phyloP scores from a whole-genome alignment of 1,140 invertebrate species.

The Danaus melanippus region DNA sequence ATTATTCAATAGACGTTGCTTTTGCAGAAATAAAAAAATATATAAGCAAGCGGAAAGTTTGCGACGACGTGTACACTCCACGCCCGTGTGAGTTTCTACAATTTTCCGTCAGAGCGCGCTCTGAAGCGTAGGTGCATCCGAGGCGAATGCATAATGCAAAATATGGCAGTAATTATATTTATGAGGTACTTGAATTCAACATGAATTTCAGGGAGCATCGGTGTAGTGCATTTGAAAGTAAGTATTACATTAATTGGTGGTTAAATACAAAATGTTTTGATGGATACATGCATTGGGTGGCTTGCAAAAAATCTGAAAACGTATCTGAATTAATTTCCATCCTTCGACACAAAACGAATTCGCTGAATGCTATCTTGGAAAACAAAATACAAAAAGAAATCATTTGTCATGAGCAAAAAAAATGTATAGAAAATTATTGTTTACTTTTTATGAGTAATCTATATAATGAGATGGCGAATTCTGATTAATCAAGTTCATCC shows the following conservation, averaged over 20 bases:
- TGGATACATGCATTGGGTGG: too few species aligned
- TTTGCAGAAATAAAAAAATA: conserved; percentile 25
- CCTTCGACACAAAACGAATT: too few species aligned
- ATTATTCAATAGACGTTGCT: conserved; percentile 34
- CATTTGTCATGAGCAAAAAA: too few species aligned
- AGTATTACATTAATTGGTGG: too few species aligned
- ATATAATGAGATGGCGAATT: conserved; percentile 11
- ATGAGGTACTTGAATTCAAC: conserved; percentile 19
- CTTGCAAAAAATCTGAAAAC: too few species aligned
- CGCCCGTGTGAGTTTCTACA: conserved; percentile 27
- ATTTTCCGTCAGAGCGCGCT: conserved; percentile 26
- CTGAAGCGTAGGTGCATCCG: conserved; percentile 22
- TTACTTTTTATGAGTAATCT: conserved; percentile 6
- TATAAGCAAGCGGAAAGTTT: conserved; percentile 37
- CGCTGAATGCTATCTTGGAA: too few species aligned
- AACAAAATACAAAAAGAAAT: too few species aligned
- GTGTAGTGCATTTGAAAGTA: too few species aligned
- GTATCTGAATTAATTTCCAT: too few species aligned
- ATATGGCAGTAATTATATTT: conserved; percentile 22
- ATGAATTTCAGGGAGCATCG: conserved; percentile 10
- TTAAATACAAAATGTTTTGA: too few species aligned
- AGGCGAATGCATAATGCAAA: conserved; percentile 23
- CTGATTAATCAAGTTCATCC: conserved; percentile 36
- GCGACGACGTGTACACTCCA: conserved; percentile 33
- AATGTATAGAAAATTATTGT: conserved; percentile 1